A percentile compares a stretch with the other conserved stretches of the same genome.
Conservation (phyloP, 30 jellyfish, hydroid and myxozoan species). For the Cassiopea andromeda region DNA sequence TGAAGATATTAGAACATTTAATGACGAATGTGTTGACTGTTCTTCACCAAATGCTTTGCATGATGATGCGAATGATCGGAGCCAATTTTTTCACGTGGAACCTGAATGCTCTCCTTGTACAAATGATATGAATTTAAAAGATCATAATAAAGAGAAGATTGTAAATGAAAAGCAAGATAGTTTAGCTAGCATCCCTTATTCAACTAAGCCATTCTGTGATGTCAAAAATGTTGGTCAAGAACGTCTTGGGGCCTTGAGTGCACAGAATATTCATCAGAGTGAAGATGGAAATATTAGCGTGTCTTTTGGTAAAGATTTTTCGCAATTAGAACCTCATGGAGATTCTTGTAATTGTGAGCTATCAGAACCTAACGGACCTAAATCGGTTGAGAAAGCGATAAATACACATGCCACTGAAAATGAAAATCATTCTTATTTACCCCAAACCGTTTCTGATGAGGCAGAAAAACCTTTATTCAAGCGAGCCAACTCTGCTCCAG, state of each 20-base stretch:
- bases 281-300: not conserved
- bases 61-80: not conserved
- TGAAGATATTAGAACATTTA: not conserved
- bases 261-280: not conserved
- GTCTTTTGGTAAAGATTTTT: not conserved
- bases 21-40: not conserved
- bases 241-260: no score
- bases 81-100: not conserved
- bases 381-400: slow-evolving; percentile 41
- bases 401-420: no score
- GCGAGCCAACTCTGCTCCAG: slow-evolving; percentile 41
- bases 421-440: not conserved
- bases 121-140: not conserved
- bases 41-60: not conserved
- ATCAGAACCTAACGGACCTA: slow-evolving; percentile 49
- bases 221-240: no score
- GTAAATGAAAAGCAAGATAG: not conserved
- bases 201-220: not conserved
- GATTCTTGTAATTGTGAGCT: not conserved
- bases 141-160: not conserved
- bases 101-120: not conserved
- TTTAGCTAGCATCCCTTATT: not conserved
- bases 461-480: not conserved
- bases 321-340: not conserved
- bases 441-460: not conserved